phyloP scores from a whole-genome alignment of 2,888 invertebrate genomes.

The Amphiduros pacificus region DNA sequence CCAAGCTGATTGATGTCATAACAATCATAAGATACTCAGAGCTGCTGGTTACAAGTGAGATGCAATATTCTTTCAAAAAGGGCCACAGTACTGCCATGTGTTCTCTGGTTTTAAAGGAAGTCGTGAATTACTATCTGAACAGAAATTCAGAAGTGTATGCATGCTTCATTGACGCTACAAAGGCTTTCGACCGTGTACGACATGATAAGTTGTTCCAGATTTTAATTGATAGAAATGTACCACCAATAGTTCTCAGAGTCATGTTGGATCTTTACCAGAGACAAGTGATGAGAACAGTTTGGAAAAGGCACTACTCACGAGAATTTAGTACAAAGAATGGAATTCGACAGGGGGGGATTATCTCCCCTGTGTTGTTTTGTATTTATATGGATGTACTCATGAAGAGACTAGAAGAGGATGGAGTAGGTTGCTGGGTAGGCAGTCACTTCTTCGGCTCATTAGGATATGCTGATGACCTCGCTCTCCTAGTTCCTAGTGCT shows the following conservation, averaged over 20 bases:
- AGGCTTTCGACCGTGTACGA: slow-evolving; percentile 1
- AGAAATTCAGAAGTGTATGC: background rate
- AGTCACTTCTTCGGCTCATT: background rate
- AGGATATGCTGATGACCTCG: slow-evolving; percentile 2
- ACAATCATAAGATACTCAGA: background rate
- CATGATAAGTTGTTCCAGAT: background rate
- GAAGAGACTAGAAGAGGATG: background rate
- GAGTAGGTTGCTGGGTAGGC: background rate
- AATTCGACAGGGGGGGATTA: background rate
- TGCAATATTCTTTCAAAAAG: slow-evolving; percentile 2
- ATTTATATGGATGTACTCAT: slow-evolving; percentile 6
- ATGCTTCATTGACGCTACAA: background rate
- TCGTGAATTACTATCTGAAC: background rate
- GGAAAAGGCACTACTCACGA: background rate
- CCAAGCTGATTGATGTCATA: background rate
- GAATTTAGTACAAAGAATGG: background rate
- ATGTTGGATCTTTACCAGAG: background rate
- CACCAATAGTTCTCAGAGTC: background rate
- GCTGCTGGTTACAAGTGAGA: background rate
- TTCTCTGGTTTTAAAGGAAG: background rate
- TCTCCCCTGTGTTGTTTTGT: background rate
- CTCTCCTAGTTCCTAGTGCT: background rate
- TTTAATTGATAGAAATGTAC: slow-evolving; percentile 1
- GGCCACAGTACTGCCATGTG: background rate
- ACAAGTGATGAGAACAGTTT: background rate